A percentile compares a stretch with the other conserved stretches of the same genome.
These are phyloP conservation scores for Cacatua alba DNA, from an alignment of 2,113 vertebrate genomes.

Conservation along the genomic window DNA sequence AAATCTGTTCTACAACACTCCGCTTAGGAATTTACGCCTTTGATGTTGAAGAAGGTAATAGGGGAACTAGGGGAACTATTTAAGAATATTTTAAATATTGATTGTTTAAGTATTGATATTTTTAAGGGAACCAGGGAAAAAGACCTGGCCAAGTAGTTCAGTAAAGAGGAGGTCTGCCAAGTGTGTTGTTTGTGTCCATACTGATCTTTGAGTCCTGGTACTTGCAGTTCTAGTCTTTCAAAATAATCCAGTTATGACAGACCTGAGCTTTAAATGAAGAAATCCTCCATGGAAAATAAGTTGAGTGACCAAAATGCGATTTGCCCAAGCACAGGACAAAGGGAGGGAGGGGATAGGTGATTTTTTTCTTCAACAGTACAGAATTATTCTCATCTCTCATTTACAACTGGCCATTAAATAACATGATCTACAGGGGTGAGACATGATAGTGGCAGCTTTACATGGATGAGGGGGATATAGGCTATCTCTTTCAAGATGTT, in stretches of 20 bases:
- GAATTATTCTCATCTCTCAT: not conserved
- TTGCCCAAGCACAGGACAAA: not conserved
- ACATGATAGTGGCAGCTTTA: not conserved
- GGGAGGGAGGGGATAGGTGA: fast-evolving
- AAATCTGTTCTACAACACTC: conserved; percentile 83
- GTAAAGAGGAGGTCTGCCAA: conserved; percentile 7
- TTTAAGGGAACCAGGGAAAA: not conserved
- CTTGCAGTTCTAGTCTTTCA: not conserved
- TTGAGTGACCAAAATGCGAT: not conserved
- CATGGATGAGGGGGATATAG: not conserved
- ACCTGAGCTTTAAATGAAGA: not conserved
- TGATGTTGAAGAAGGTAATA: conserved; percentile 86
- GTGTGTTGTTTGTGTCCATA: not conserved
- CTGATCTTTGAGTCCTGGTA: not conserved
- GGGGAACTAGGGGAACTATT: not conserved
- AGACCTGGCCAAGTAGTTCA: not conserved
- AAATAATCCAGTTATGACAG: not conserved
- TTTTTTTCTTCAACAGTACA: not conserved
- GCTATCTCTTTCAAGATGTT: not conserved
- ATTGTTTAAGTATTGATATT: not conserved
- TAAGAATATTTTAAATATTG: not conserved
- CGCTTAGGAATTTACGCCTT: conserved; percentile 88
- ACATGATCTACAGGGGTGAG: not conserved
- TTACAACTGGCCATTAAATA: not conserved
- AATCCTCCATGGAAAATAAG: not conserved